phyloP scores from a whole-genome alignment of 2,888 invertebrate species.

The Drosophila recens region DNA sequence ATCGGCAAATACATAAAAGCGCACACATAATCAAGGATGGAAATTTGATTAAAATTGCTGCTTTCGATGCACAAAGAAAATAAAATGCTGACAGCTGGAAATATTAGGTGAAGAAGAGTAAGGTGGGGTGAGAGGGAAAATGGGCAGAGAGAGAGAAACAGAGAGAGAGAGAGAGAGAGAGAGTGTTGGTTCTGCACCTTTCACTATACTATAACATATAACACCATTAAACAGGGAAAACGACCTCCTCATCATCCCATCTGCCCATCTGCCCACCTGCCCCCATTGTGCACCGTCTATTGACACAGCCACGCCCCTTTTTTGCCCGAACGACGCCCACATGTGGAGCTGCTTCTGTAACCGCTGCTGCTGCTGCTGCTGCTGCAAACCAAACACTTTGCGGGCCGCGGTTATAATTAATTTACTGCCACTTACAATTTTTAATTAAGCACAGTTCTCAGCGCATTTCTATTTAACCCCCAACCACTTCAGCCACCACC shows the following conservation, averaged over 20 bases:
- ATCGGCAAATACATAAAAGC: constrained; percentile 23
- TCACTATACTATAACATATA: neutral
- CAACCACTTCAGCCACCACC: constrained; percentile 4
- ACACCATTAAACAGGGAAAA: constrained; percentile 19
- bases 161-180: no score
- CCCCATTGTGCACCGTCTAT: neutral
- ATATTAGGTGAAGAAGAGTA: constrained; percentile 13
- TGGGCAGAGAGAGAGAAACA: no score
- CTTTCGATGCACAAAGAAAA: constrained; percentile 70
- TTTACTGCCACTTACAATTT: constrained; percentile 80
- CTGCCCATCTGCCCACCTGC: constrained; percentile 2
- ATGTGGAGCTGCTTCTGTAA: constrained; percentile 56
- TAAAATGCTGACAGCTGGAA: constrained; percentile 54
- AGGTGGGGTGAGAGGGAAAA: neutral
- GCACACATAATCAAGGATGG: constrained; percentile 40
- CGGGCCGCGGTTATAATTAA: constrained; percentile 74
- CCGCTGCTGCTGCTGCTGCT: constrained; percentile 36
- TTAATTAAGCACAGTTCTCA: constrained; percentile 73
- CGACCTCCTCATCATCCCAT: constrained; percentile 18
- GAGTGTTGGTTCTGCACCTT: neutral
- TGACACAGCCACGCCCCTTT: constrained; percentile 30
- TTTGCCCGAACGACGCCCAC: constrained; percentile 31
- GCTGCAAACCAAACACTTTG: constrained; percentile 77
- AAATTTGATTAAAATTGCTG: constrained; percentile 75
- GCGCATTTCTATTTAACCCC: constrained; percentile 53